Percentiles rank a stretch among this genome's conserved stretches.
Evolutionary conservation across 2,888 invertebrate genomes (phyloP).

Genomic region (Andrena fulva): DNA sequence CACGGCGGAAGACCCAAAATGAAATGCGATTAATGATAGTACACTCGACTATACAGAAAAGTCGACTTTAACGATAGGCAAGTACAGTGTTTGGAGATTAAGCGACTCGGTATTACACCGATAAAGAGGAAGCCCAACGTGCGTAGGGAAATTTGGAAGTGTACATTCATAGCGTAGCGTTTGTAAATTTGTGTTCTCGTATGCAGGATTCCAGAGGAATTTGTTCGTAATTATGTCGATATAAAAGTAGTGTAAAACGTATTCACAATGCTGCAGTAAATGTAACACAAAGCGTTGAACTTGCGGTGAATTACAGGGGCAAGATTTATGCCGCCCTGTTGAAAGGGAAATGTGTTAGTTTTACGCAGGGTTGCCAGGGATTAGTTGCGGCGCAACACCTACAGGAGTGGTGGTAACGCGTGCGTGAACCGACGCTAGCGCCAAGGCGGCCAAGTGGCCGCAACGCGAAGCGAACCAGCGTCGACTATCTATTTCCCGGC

Average conservation of each 20-base stretch:
- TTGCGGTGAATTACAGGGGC: conserved; percentile 30
- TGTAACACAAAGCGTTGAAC: conserved; percentile 13
- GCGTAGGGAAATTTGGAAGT: background rate
- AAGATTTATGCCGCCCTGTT: background rate
- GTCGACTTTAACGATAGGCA: background rate
- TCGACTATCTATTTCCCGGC: too few species aligned
- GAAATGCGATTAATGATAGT: background rate
- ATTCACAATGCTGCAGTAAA: background rate
- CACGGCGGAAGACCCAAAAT: background rate
- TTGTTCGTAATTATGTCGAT: background rate
- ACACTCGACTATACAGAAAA: background rate
- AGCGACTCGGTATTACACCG: background rate
- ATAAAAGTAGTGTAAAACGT: background rate
- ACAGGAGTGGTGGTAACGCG: too few species aligned
- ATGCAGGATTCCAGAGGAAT: background rate
- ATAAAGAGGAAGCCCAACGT: background rate
- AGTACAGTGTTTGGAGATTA: background rate
- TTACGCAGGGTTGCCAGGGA: too few species aligned
- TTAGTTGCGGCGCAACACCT: too few species aligned
- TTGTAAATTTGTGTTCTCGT: background rate
- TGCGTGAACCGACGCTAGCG: too few species aligned
- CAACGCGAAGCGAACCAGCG: too few species aligned
- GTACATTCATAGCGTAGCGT: background rate
- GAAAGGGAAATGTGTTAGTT: too few species aligned
- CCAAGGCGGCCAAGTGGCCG: too few species aligned